Evolutionary conservation across 1,140 invertebrate species (phyloP).

Genomic region (Drosophila sproati): DNA sequence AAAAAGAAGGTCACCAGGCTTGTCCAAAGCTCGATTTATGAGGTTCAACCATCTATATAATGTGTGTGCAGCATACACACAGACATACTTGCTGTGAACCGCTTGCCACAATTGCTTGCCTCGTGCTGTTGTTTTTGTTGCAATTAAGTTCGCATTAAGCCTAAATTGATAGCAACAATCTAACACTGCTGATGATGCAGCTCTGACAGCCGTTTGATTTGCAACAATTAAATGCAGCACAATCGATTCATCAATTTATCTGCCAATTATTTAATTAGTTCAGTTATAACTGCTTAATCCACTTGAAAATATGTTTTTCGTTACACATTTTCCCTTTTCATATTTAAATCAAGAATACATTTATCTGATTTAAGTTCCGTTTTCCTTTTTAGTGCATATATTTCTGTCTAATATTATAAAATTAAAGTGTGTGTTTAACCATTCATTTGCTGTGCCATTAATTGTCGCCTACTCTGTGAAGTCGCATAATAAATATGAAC

Average conservation of each 20-base stretch:
- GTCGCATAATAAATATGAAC: neutral
- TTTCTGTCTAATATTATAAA: too few species aligned
- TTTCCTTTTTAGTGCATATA: too few species aligned
- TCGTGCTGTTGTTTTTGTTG: constrained; percentile 37
- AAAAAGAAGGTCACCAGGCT: constrained; percentile 74
- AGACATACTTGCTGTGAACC: constrained; percentile 49
- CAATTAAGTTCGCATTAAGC: constrained; percentile 80
- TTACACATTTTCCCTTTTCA: too few species aligned
- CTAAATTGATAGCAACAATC: constrained; percentile 73
- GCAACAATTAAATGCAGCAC: neutral
- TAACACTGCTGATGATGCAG: constrained; percentile 9
- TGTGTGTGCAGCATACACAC: constrained; percentile 34
- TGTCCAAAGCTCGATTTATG: constrained; percentile 78
- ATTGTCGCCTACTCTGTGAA: neutral
- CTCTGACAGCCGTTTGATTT: constrained; percentile 57
- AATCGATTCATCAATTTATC: neutral
- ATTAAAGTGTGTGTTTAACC: too few species aligned
- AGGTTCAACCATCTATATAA: constrained; percentile 75
- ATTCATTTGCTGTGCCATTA: neutral
- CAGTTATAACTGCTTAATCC: neutral
- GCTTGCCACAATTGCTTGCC: constrained; percentile 8
- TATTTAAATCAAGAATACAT: too few species aligned
- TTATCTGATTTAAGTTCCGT: too few species aligned
- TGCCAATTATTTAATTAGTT: neutral
- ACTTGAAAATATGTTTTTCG: too few species aligned